phyloP scores from a whole-genome alignment of 2,888 invertebrate genomes.

The Hipparchia sbordonii region DNA sequence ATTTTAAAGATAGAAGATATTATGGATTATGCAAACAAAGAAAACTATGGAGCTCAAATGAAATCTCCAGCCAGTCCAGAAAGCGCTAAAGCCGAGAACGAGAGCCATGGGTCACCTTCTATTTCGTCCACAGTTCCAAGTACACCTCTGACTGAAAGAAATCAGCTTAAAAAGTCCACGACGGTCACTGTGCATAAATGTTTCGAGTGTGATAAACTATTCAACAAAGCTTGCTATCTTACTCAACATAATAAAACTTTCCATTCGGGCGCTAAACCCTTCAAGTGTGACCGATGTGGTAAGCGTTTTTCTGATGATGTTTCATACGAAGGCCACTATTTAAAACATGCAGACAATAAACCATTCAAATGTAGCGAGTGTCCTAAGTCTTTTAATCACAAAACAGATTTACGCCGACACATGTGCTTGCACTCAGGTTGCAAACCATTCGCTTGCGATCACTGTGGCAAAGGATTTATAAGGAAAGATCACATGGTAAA shows the following conservation, averaged over 20 bases:
- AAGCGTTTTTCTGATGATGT: constrained; percentile 90
- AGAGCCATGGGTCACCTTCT: constrained; percentile 62
- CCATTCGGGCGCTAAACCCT: constrained; percentile 93
- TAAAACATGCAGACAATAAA: constrained; percentile 91
- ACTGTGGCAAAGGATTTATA: constrained; percentile 94
- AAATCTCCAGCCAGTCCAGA: constrained; percentile 78
- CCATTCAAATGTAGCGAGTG: constrained; percentile 93
- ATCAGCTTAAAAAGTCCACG: constrained; percentile 64
- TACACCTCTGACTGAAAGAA: constrained; percentile 72
- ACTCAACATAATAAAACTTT: constrained; percentile 96
- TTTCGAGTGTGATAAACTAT: constrained; percentile 91
- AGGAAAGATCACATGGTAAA: constrained; percentile 96
- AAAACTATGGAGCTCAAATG: constrained; percentile 76
- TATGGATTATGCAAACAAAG: constrained; percentile 80
- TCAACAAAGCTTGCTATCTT: constrained; percentile 93
- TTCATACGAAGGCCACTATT: constrained; percentile 88
- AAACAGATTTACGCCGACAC: constrained; percentile 93
- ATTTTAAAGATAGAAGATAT: constrained; percentile 76
- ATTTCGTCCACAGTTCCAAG: constrained; percentile 70
- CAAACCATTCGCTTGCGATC: constrained; percentile 91
- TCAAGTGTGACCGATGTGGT: constrained; percentile 92
- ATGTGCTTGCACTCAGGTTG: constrained; percentile 93
- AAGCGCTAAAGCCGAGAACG: constrained; percentile 70
- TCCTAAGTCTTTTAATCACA: constrained; percentile 95
- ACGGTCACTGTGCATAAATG: constrained; percentile 84